Base-by-base conservation (phyloP, 2,888 invertebrate species). In the Noctua fimbriata region DNA sequence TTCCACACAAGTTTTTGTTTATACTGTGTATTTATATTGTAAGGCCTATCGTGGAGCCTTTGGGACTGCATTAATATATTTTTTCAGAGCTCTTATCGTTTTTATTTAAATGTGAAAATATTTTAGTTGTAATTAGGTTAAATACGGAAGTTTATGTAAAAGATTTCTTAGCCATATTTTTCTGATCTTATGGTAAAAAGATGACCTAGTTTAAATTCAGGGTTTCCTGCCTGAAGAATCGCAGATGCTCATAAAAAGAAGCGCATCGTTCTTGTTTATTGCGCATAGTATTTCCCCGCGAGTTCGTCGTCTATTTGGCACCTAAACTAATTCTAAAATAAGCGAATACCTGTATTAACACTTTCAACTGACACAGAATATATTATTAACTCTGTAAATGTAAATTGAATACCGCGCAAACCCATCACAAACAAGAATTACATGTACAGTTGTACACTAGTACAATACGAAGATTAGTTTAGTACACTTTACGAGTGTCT, bases 401-500 rank as follows among this genome's bases (percentile, higher is more conserved):
- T 65, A 52, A 78, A 78, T 71, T 58, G 58, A 71, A 69, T 66
- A 41, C 69, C 36, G 32, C 67, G n/a, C 58, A 66, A 69, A 67
- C 32, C 24, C 21, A 73, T 67, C 79, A 73, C 21, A 60, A 81
- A 78, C 81, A 76, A 63, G 41, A 81, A 73, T 75, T 73, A 74
- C 21, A 73, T 55, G 74, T 66, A 69, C 21, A 75, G 65, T 79
- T 60, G n/a, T 69, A 81, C 36, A 47, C 36, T 28, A 5, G 60
- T 65, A 41, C 36, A 69, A 24, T 4, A 47, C 75, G 12, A 65
- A 79, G 80, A 86, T 87, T 84, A 87, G 80, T 86, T 82, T 52
- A 66, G 74, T 84, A 79, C 49, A 77, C 74, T 87, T 87, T 84
- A 82, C 86, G 87, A 86, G 80, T 76, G 76, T 81, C 71, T 76